Evolutionary conservation across 2,888 invertebrate species (phyloP), one percentile per base, ranked within the genome.

Genomic region (Herminia tarsipennalis): DNA sequence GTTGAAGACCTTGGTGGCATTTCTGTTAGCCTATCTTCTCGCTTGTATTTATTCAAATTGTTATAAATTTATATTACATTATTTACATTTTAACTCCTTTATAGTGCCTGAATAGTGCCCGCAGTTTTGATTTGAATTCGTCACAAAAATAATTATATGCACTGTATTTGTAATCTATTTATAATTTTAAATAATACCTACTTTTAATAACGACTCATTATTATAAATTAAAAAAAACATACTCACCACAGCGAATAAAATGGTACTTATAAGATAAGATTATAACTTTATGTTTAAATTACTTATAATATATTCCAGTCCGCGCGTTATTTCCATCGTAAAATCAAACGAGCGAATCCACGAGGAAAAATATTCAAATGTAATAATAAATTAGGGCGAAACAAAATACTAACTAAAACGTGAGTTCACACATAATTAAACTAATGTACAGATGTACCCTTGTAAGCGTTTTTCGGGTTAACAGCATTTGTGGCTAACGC

Each of bases 371-470:
- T 50, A 56, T 48, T 42, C 34, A 79, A 79, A 79, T 56, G 77
- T 73, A 73, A 70, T 66, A 73, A 70, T 66, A 70, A 74, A 75
- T 75, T 63, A 61, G 58, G 48, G 60, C 64, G 58, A 66, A 61
- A 48, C 65, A 70, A 76, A 78, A 69, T 73, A 59, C 54, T 65
- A 70, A 59, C 54, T 65, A 70, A 78, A 77, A 67, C 74, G 76
- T 70, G 72, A 80, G 75, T 83, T 85, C 72, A 77, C 84, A 82
- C 78, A 62, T 81, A 78, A 82, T 83, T 82, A 83, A 75, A 60
- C 73, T 66, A 66, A 66, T 76, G 66, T 71, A 74, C 61, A 67
- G 70, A 70, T 52, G 60, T 70, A 62, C 72, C 70, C 68, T 68
- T 65, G 56, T 63, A 55, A 45, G 42, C 38, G 48, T 55, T 40